Evolutionary conservation across 1,140 invertebrate genomes (phyloP), one percentile per base, ranked within the genome.

Genomic region (Bombus haemorrhoidalis): DNA sequence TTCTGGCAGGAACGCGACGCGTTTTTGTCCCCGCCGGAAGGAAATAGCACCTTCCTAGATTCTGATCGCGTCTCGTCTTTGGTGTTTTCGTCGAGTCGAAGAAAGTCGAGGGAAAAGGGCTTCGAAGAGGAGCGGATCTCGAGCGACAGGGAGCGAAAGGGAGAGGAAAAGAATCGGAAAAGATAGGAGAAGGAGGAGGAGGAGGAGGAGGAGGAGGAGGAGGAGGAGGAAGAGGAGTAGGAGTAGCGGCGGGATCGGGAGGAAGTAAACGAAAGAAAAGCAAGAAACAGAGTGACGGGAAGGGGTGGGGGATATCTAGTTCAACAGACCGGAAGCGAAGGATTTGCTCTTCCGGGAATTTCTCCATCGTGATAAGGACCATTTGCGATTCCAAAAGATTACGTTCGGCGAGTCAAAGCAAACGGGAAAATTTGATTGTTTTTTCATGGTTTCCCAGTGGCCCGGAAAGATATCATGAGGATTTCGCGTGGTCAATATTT

Each of bases 1-100:
- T 93, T 90, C 81, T 90, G 93, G 93, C 91, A 93, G 93, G 92
- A 94, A 93, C 93, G 93, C 93, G 90, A 89, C 93, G 92, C 90
- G 93, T 94, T 94, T 94, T 94, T 94, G 91, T 86, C 90, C 88
- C 91, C 89, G 90, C 88, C 93, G 90, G 91, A 93, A 93, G 91
- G 90, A 90, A 86, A 87, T 82, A 75, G 81, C 66, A 86, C 66
- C 72, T 85, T 87, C 78, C 76, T 88, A 81, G 32, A 82, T 72
- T 72, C 68, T 25, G 34, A 64, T n/a, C 69, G 78, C 43, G 73
- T 47, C 59, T 22, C 41, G 32, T 8, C 34, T 47, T 37, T 47
- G 32, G 73, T 77, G 81, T 34, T 22, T 28, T 34, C 32, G 39
- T 66, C 72, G 18, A 32, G 59, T 47, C 43, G 18, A 59, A 82